A percentile compares a stretch with the other conserved stretches of the same genome.
Conservation (phyloP, 2,888 invertebrate genomes). For the Digitonthophagus gazella region DNA sequence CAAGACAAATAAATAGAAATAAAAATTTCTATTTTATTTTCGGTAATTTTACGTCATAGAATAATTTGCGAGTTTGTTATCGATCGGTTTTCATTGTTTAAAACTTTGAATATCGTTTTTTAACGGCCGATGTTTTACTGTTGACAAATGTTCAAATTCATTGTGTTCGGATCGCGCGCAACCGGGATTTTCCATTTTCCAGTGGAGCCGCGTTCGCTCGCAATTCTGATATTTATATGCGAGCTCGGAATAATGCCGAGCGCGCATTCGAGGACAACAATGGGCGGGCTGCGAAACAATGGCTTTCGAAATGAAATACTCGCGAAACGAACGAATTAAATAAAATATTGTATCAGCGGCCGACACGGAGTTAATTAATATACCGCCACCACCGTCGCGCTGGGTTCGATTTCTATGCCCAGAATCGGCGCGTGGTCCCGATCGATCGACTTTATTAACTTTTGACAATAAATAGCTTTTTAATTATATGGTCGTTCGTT, state of each 20-base stretch:
- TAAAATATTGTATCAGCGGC: slow-evolving; percentile 8
- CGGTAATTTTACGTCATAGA: too few relatives aligned
- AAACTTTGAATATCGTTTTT: slow-evolving; percentile 46
- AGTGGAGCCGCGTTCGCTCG: neutral
- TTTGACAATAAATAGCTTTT: neutral
- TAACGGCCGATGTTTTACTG: neutral
- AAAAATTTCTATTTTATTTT: too few relatives aligned
- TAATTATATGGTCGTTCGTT: neutral
- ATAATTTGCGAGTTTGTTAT: too few relatives aligned
- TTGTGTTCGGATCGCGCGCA: neutral
- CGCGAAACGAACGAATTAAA: slow-evolving; percentile 1
- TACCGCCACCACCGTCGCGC: neutral
- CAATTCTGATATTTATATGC: neutral
- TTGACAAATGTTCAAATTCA: neutral
- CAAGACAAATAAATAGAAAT: too few relatives aligned
- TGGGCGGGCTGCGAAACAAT: neutral
- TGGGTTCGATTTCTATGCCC: neutral
- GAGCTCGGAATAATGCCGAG: neutral
- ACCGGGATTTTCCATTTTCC: neutral
- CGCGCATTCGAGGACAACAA: neutral
- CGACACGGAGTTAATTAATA: neutral
- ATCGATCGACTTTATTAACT: neutral
- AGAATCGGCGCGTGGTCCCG: neutral
- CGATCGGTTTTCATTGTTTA: slow-evolving; percentile 36
- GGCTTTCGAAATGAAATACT: neutral